Evolutionary conservation across 2,113 vertebrate genomes (phyloP).

Genomic region (Nothobranchius kuhntae): DNA sequence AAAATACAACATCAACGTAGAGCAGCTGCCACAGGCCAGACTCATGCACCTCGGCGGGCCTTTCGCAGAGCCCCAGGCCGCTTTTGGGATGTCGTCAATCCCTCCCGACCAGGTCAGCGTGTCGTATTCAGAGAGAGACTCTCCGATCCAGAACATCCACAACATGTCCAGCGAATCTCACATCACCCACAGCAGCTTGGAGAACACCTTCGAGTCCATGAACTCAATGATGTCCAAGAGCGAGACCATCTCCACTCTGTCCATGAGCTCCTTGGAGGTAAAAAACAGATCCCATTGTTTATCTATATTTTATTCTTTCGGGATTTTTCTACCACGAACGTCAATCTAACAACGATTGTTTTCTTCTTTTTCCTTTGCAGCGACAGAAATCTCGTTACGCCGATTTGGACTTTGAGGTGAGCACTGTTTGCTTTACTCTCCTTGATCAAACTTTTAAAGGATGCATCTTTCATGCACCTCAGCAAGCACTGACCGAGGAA

Average conservation of each 20-base stretch:
- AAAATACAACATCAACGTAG: constrained; percentile 93
- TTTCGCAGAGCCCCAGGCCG: constrained; percentile 83
- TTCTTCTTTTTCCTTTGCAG: constrained; percentile 73
- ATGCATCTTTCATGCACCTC: neutral
- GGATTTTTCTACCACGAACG: constrained; percentile 7
- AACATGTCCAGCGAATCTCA: constrained; percentile 88
- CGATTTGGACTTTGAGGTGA: constrained; percentile 98
- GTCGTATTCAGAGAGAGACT: constrained; percentile 83
- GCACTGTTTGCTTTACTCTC: constrained; percentile 28
- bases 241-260: constrained; percentile 92
- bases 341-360: constrained; percentile 41
- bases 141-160: constrained; percentile 85
- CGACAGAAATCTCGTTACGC: constrained; percentile 97
- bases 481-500: neutral
- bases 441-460: neutral
- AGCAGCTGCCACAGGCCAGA: constrained; percentile 94
- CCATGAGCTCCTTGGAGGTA: constrained; percentile 98
- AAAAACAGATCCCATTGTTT: constrained; percentile 34
- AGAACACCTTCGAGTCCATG: constrained; percentile 89
- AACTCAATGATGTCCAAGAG: constrained; percentile 92
- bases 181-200: constrained; percentile 88
- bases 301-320: neutral
- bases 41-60: constrained; percentile 92
- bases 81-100: constrained; percentile 85
- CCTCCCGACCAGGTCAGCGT: constrained; percentile 84